A percentile compares a stretch with the other conserved stretches of the same genome.
Evolutionary conservation across 1,140 invertebrate genomes (phyloP).

Genomic region (Aphaenogaster ashmeadi): DNA sequence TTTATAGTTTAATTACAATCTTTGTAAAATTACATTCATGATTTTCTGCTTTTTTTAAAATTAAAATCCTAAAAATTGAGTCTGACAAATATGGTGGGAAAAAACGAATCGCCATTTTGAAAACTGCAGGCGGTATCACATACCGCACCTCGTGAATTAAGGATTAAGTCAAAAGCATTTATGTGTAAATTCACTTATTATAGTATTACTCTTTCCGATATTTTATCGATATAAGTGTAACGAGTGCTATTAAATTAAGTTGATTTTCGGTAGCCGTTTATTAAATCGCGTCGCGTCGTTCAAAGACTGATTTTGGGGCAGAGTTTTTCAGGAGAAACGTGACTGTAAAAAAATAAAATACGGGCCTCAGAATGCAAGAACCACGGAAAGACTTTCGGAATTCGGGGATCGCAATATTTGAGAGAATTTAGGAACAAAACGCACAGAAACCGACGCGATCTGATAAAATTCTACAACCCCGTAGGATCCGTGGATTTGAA

Average conservation of each 20-base stretch:
- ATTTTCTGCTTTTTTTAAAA: too few species aligned
- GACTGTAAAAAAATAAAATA: neutral
- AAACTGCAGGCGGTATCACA: too few species aligned
- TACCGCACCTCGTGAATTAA: too few species aligned
- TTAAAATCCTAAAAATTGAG: too few species aligned
- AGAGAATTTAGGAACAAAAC: slow-evolving; percentile 8
- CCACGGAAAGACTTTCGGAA: neutral
- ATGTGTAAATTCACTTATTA: neutral
- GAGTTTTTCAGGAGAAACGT: neutral
- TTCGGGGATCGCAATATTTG: neutral
- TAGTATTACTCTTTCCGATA: neutral
- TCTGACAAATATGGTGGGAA: too few species aligned
- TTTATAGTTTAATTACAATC: too few species aligned
- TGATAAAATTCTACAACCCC: slow-evolving; percentile 3
- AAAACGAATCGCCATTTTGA: too few species aligned
- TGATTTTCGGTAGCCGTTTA: neutral
- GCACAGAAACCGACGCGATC: neutral
- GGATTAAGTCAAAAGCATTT: neutral
- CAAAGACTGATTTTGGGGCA: neutral
- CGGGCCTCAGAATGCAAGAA: neutral
- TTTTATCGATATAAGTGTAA: neutral
- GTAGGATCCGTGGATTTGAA: slow-evolving; percentile 3
- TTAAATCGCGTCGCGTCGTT: neutral
- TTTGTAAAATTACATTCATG: too few species aligned
- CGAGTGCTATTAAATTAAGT: slow-evolving; percentile 11